These are phyloP conservation scores for Pantherophis vulpinus DNA, from an alignment of 2,797 vertebrate species.

Conservation along the genomic window DNA sequence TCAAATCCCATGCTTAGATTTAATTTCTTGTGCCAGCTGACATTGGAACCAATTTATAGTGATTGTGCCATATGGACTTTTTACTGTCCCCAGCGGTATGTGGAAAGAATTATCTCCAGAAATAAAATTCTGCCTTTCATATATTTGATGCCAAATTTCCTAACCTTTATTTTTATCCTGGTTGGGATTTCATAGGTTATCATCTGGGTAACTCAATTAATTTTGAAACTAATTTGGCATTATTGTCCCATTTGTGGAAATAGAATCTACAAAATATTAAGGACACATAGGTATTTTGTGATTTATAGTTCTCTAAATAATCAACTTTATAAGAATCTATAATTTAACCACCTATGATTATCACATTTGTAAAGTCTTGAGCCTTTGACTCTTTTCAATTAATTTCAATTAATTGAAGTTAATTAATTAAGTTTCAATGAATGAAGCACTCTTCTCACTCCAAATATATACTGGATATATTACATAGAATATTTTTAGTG, in stretches of 20 bases:
- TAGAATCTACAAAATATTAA: background rate
- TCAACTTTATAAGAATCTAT: background rate
- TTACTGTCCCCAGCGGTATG: background rate
- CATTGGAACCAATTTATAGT: constrained; percentile 4
- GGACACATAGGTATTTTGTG: background rate
- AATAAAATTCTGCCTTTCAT: constrained; percentile 4
- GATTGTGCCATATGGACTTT: background rate
- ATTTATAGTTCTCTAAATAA: background rate
- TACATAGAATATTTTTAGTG: background rate
- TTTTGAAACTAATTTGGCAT: background rate
- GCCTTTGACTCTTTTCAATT: background rate
- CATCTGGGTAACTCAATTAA: background rate
- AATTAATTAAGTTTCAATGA: background rate
- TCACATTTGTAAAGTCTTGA: background rate
- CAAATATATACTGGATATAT: background rate
- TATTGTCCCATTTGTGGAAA: constrained; percentile 10
- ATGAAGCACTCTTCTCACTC: background rate
- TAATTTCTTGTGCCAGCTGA: constrained; percentile 12
- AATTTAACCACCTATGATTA: background rate
- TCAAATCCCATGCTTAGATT: constrained; percentile 24
- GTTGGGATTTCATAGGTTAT: background rate
- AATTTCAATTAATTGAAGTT: too few relatives aligned
- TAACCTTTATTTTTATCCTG: background rate
- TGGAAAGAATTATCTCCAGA: background rate
- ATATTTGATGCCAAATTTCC: background rate